Percentiles rank a stretch among this genome's conserved stretches.
Evolutionary conservation across 2,888 invertebrate species (phyloP).

Genomic region (Allacma fusca): DNA sequence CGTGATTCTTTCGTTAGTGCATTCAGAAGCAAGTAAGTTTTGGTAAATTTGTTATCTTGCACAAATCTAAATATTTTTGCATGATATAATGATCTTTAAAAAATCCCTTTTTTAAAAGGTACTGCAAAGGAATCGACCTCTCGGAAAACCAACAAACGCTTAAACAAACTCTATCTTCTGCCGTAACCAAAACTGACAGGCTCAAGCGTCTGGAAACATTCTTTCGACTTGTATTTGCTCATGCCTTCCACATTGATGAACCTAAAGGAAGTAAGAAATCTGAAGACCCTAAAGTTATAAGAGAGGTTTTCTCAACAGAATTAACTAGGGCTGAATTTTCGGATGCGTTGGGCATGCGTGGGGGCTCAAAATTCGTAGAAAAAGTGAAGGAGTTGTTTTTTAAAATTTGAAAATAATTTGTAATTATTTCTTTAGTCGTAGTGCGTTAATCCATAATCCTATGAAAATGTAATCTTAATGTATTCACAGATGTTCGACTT

Average conservation of each 20-base stretch:
- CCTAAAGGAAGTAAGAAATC: conserved; percentile 65
- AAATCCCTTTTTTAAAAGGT: conserved; percentile 1
- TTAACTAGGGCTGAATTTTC: conserved; percentile 70
- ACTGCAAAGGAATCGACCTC: conserved; percentile 39
- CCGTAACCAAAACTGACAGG: conserved; percentile 66
- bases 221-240: conserved; percentile 69
- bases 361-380: conserved; percentile 69
- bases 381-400: too few species aligned
- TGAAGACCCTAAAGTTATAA: conserved; percentile 65
- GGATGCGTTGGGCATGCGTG: conserved; percentile 69
- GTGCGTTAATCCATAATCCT: too few species aligned
- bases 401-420: too few species aligned
- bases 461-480: too few species aligned
- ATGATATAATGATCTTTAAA: too few species aligned
- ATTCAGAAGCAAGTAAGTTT: conserved; percentile 64
- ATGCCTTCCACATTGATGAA: conserved; percentile 66
- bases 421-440: too few species aligned
- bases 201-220: conserved; percentile 68
- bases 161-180: conserved; percentile 63
- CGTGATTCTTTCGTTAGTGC: conserved; percentile 64
- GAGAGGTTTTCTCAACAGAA: conserved; percentile 68
- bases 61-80: conserved; percentile 4
- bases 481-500: conserved; percentile 70
- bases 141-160: conserved; percentile 47
- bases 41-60: conserved; percentile 59